Percentiles rank a stretch among this genome's conserved stretches.
These are phyloP conservation scores for Biston betularia DNA, from an alignment of 2,888 invertebrate genomes.

Conservation along the genomic window DNA sequence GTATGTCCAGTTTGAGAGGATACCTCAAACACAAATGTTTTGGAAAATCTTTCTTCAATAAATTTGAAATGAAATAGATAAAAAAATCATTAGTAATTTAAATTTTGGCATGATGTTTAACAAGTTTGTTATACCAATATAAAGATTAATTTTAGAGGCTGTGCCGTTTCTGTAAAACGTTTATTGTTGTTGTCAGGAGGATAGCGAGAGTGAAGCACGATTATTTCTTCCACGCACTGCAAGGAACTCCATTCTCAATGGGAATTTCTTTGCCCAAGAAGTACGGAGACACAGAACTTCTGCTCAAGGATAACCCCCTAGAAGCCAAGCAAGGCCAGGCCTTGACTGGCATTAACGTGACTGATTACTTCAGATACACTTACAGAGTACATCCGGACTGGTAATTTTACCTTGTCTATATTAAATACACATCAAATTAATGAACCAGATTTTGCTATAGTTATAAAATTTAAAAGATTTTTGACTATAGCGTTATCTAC, in stretches of 20 bases:
- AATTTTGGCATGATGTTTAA: no score
- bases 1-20: no score
- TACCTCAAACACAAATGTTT: no score
- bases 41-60: no score
- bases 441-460: not conserved
- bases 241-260: conserved; percentile 95
- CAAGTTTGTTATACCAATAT: not conserved
- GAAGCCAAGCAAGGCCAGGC: conserved; percentile 88
- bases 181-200: conserved; percentile 71
- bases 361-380: conserved; percentile 90
- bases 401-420: conserved; percentile 69
- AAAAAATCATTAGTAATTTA: no score
- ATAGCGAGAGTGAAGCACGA: conserved; percentile 92
- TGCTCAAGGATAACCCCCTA: conserved; percentile 92
- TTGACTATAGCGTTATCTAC: no score
- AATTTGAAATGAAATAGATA: no score
- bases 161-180: not conserved
- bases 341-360: conserved; percentile 89
- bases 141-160: not conserved
- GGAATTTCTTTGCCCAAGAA: conserved; percentile 93
- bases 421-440: not conserved
- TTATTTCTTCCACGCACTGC: conserved; percentile 93
- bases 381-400: conserved; percentile 95
- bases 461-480: no score
- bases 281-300: conserved; percentile 91